Base-by-base conservation (phyloP, 1,140 invertebrate species). In the Drosophila teissieri region DNA sequence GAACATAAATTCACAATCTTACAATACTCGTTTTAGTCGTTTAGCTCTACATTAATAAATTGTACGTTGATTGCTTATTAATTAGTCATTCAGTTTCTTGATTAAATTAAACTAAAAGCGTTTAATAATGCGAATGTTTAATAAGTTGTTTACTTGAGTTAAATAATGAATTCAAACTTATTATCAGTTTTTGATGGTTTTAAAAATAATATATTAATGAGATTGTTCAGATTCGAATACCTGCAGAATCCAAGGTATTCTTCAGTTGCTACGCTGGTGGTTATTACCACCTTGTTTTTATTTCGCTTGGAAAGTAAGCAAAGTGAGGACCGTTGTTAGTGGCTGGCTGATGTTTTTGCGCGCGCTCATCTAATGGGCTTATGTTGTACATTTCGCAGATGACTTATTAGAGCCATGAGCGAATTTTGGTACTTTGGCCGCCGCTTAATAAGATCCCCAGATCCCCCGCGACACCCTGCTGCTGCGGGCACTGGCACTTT, bases 331-430 rank as follows among this genome's bases (percentile, higher is more conserved):
- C 56, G 51, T 42, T 60, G 60, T 64, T 57, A 63, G 69, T 24
- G 31, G 39, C 67, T 63, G 45, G 61, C 48, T 36, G 52, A 61
- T 48, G 48, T 81, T 81, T 72, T 84, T 83, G 61, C 60, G n/a
- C 12, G 49, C 70, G 52, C 83, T 68, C 79, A 73, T 79, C 84
- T 86, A 86, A 88, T 86, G 83, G 65, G 79, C 79, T 86, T 86
- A 83, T 72, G 79, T 79, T 80, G 82, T 82, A 86, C 70, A 86
- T 76, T 86, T 88, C 39, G 76, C 79, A 75, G 76, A 63, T 69
- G 75, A 58, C 75, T 77, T 77, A 77, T 77, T 62, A 69, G 39
- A 77, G 74, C 55, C 62, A 60, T 69, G 73, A 68, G 58, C 52
- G 52, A 61, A 76, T 84, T 80, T 81, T 45, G 72, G 52, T 53